Evolutionary conservation across 2,888 invertebrate species (phyloP).

Genomic region (Sinelater perroti): DNA sequence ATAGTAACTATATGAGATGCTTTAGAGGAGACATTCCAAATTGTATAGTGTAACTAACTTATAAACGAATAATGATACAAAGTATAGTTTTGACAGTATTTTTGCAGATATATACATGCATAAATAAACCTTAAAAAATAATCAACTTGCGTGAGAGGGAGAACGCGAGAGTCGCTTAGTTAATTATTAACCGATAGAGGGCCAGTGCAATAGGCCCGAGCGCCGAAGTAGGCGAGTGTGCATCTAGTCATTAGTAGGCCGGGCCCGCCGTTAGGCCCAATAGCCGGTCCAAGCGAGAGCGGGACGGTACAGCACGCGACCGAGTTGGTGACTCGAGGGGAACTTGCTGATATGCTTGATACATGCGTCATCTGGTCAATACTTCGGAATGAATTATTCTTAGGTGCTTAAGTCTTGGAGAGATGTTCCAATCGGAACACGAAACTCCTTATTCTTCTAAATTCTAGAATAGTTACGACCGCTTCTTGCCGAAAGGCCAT

Average conservation of each 20-base stretch:
- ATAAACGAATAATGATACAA: conserved; percentile 43
- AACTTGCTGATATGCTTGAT: no score
- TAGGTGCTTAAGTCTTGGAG: no score
- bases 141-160: conserved; percentile 5
- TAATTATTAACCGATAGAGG: conserved; percentile 40
- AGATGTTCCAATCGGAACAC: no score
- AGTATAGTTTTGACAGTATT: conserved; percentile 61
- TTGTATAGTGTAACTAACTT: conserved; percentile 45
- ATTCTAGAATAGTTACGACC: no score
- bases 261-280: conserved; percentile 46
- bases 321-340: no score
- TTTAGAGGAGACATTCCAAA: conserved; percentile 30
- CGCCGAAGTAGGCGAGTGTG: conserved; percentile 59
- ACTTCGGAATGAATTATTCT: no score
- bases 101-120: conserved; percentile 57
- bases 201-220: conserved; percentile 59
- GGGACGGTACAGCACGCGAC: no score
- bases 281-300: background rate
- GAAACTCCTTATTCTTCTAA: no score
- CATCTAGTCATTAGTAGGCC: conserved; percentile 60
- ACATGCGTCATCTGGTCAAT: no score
- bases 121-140: conserved; percentile 17
- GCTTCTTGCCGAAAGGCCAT: no score
- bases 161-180: conserved; percentile 24
- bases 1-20: background rate